Evolutionary conservation across 2,797 vertebrate species (phyloP), one percentile per base, ranked within the genome.

Genomic region (Menidia menidia): DNA sequence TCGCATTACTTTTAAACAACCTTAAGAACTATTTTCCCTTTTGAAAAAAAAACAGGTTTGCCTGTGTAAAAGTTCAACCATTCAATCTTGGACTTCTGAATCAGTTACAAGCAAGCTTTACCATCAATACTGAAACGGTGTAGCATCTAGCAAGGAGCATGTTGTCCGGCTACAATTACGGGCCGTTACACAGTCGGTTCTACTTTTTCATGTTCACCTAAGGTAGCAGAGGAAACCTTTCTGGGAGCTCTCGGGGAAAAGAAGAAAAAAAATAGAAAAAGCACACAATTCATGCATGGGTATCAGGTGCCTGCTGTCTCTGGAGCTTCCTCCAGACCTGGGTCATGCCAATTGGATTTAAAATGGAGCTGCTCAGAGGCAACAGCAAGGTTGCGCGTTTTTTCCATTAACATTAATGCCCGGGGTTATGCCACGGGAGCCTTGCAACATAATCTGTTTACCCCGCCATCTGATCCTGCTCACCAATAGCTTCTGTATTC

Each of bases 1-100:
- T 95, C 91, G 91, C 93, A 94, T 93, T 94, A 93, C 93, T 95
- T 95, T 95, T 95, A 92, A 91, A 95, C 92, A 95, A 95, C 93
- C 93, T 95, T 94, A 93, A 92, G 91, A 93, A 93, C 92, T 94
- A 94, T 95, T 93, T 92, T 90, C 92, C 90, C 91, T 89, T 90
- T 87, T 82, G 77, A 94, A 93, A 94, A 93, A 81, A 75, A 92
- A 92, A 91, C 87, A 89, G 85, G 92, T 90, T 90, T 86, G 91
- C 95, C 91, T 94, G 90, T 88, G 90, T 81, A 88, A 90, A 89
- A 93, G 81, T 80, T 89, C 87, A 70, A 91, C 87, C 81, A 91
- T 93, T 95, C 92, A 92, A 91, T 88, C 94, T 95, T 90, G 87
- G 94, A 31, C 50, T 30, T 54, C 64, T 64, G 71, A 75, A 47